phyloP scores from a whole-genome alignment of 2,888 invertebrate genomes.

The Drosophila kanekoi region DNA sequence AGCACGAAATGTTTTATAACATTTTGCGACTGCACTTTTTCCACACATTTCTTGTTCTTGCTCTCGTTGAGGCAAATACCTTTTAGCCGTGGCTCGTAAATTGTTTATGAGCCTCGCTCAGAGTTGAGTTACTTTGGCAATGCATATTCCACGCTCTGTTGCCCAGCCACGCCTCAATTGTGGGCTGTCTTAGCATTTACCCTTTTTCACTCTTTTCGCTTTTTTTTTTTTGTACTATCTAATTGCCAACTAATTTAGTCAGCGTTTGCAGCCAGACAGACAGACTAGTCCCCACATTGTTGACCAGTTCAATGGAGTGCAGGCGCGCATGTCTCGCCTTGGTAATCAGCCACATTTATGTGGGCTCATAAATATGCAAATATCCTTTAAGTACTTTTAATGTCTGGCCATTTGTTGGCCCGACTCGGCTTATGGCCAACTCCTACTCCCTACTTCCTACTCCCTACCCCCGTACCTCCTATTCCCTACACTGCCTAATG shows the following conservation, averaged over 20 bases:
- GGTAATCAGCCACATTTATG: constrained; percentile 78
- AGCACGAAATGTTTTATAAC: constrained; percentile 40
- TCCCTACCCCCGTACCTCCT: not conserved
- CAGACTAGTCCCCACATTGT: not conserved
- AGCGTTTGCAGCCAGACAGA: constrained; percentile 1
- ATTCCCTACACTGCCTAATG: constrained; percentile 35
- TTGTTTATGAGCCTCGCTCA: constrained; percentile 29
- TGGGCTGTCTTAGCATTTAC: not conserved
- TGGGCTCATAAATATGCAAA: constrained; percentile 81
- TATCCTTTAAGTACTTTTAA: constrained; percentile 82
- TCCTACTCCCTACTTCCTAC: constrained; percentile 5
- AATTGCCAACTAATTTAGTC: constrained; percentile 69
- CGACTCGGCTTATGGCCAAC: constrained; percentile 51
- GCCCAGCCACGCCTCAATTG: constrained; percentile 20
- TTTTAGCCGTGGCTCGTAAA: constrained; percentile 37
- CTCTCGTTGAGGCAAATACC: not conserved
- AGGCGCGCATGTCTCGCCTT: constrained; percentile 13
- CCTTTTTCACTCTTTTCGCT: constrained; percentile 2
- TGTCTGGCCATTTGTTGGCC: constrained; percentile 74
- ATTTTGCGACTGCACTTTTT: constrained; percentile 16
- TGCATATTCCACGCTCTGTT: constrained; percentile 10
- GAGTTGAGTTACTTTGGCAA: constrained; percentile 34
- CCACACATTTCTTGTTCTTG: constrained; percentile 3
- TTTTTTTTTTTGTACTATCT: constrained; percentile 51
- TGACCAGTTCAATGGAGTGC: constrained; percentile 7